Evolutionary conservation across 2,888 invertebrate species (phyloP), one percentile per base, ranked within the genome.

Genomic region (Ormia ochracea): DNA sequence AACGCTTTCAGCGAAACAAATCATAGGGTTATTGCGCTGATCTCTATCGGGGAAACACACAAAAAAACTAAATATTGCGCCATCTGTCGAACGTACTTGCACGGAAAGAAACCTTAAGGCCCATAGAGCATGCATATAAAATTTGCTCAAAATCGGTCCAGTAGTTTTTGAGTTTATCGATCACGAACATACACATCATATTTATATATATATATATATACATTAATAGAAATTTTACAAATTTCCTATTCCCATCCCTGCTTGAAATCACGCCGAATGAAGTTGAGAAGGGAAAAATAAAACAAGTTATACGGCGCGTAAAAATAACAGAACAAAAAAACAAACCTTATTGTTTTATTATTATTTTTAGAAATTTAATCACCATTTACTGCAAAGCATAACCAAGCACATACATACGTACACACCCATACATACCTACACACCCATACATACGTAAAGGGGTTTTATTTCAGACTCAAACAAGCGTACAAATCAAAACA

Each of bases 351-450:
- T 19, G 31, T 77, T 48, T 36, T 33, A 21, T 69, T 33, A 61
- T 82, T 84, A 84, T 84, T 84, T 84, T 84, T 84, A 84, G 83
- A 84, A 82, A 84, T 84, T 83, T 73, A 83, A 83, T 84, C 84
- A 84, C 82, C 82, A 63, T 73, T 78, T 69, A 41, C 68, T 72
- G 50, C 14, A 45, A 31, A 68, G 59, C 33, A 56, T 21, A 38
- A 36, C 12, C 23, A 54, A 36, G 7, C 12, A 33, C 12, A 33
- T 41, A 28, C 17, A 41, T 17, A 41, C 1, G 14, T 9, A 28
- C 2, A 58, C 6, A 28, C 21, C 21, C 17, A 17, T 43, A 69
- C 7, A 68, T 19, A 38, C 17, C 5, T 10, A 2, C 14, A 43
- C n/a, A 61, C 9, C 31, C 6, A 12, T 33, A n/a, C 17, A 23